Evolutionary conservation across 2,113 vertebrate species (phyloP), one percentile per base, ranked within the genome.

Genomic region (Tonatia bakeri): DNA sequence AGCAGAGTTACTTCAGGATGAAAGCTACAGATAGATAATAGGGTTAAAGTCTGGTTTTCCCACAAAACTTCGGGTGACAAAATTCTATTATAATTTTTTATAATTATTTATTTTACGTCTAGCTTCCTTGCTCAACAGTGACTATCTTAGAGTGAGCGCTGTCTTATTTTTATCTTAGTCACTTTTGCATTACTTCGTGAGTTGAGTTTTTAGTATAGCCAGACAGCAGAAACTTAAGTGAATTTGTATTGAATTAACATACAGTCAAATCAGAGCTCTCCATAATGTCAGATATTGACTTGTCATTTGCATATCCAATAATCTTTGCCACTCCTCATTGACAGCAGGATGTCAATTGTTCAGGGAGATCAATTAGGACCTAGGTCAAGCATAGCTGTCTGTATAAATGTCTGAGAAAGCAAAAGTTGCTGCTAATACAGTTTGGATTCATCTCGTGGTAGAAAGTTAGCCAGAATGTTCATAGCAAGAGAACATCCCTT

Each of bases 281-380:
- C n/a, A 9, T n/a, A 26, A 65, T 88, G 93, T 94, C 81, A 90
- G 45, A 72, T 92, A 97, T 88, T 72, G 96, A 82, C 76, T 36
- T 40, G 26, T n/a, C 77, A 91, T 96, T 96, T 96, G 73, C 94
- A 97, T 96, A 65, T 43, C 79, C 95, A 83, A 70, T 97, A 59
- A 43, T 90, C 70, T 65, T 59, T 24, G 24, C 45, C 3, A 1
- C n/a, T 28, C 56, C 45, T 50, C 82, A 89, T 43, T 86, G 94
- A 95, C 82, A 86, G 45, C 28, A 52, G 33, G 28, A 36, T 82
- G 72, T 86, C 96, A 93, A 50, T 93, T 90, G n/a, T 26, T 92
- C 56, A 85, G 31, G 50, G 33, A 92, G 54, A 96, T 96, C 40
- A 20, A 83, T 94, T 31, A 50, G 9, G 52, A 93, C 52, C n/a